Base-by-base conservation (phyloP, 2,888 invertebrate species). In the Volucella zonaria region DNA sequence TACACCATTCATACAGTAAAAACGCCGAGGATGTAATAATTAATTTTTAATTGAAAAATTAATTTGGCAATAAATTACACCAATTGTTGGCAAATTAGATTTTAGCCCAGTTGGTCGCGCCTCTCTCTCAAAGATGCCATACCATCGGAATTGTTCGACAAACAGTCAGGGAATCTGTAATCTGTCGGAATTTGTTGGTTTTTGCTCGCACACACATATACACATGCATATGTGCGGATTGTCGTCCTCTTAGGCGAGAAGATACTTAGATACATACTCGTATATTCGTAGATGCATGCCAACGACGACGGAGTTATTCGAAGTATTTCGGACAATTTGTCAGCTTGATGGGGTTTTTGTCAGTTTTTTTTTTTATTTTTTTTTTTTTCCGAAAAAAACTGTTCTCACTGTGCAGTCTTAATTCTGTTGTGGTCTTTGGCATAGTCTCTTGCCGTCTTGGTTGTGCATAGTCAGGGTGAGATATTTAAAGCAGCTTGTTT, bases 271-370 rank as follows among this genome's bases (percentile, higher is more conserved):
- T 31, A 31, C 31, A 6, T 6, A 4, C 4, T 2, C 23, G 3
- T 23, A 31, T 31, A 31, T 31, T 31, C 31, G 31, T 31, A 31
- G 31, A 54, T 62, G 67, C 70, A 80, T 80, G 76, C 83, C 68
- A 76, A 76, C 70, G 81, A 74, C 31, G 31, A 70, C 86, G 87
- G 87, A 89, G 87, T 87, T 89, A 91, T 91, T 89, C 87, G 66
- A 90, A 88, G 81, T 87, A 91, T 91, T 89, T 88, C 86, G 89
- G 89, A 90, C 90, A 91, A 91, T 91, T 91, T 91, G 91, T 91
- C 91, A 91, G 91, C 89, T 59, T 90, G 90, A 89, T 91, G 90
- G 90, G 82, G 80, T 59, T 68, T 87, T 89, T 89, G 88, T 88
- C 87, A 87, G 18, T 23, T 23, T 23, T 18, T 18, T 49, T 81